Evolutionary conservation across 2,888 invertebrate species (phyloP), one percentile per base, ranked within the genome.

Genomic region (Heterodera filipjevi): DNA sequence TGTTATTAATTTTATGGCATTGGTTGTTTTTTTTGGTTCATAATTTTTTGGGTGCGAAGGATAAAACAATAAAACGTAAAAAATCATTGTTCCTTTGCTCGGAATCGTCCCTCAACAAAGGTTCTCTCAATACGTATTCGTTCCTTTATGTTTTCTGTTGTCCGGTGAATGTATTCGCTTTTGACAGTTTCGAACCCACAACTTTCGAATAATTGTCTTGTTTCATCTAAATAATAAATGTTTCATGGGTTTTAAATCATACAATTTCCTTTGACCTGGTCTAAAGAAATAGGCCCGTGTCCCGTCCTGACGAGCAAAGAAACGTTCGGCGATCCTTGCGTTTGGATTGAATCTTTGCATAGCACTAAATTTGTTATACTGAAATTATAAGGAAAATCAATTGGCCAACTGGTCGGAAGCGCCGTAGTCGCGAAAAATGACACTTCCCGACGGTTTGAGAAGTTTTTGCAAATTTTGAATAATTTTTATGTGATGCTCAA

Each of bases 291-390:
- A 92, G 2, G 91, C 91, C 92, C 95, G 93, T 0, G 97, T 98
- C 0, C 96, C 96, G 92, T 99, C 98, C 90, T 97, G 97, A 30
- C 98, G 91, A 92, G 95, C 94, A 89, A 98, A 99, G 85, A 96
- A 94, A 66, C 87, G 77, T n/a, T 97, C 95, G 0, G 93, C 90
- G 74, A 98, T 94, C 90, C 97, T 96, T 89, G 95, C 93, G 0
- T 96, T 96, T 0, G 95, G 93, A 81, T 94, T 94, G 89, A 99
- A 99, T 53, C 98, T 92, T 74, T 98, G 89, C 91, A 97, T 96
- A 0, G 98, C 95, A 94, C 75, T 75, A 14, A 72, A 72, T 33
- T 53, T 5, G 22, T 3, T 59, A 1, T 8, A 59, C 0, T n/a
- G n/a, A 10, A 59, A n/a, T 5, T 6, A 35, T 68, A 14, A 68